Conservation (phyloP, 2,797 vertebrate genomes). For the Poliocrania exsul region DNA sequence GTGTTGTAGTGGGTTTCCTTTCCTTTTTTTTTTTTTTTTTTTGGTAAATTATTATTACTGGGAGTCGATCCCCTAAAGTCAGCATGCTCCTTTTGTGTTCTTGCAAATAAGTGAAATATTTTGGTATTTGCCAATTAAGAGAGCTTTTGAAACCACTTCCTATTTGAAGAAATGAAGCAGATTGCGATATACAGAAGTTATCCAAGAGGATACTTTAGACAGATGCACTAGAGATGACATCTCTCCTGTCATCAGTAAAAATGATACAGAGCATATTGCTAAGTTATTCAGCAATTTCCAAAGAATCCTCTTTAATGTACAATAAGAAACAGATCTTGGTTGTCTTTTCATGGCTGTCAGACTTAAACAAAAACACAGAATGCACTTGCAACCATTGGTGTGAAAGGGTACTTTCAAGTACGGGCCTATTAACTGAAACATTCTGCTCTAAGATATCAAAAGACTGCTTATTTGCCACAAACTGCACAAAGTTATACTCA, state of each 20-base stretch:
- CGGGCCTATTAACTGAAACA: constrained; percentile 54
- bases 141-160: not conserved
- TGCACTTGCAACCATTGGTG: constrained; percentile 44
- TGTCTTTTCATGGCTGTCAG: constrained; percentile 55
- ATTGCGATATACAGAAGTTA: not conserved
- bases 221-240: constrained; percentile 57
- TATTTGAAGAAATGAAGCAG: constrained; percentile 18
- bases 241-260: constrained; percentile 60
- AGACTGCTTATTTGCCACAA: constrained; percentile 41
- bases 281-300: constrained; percentile 60
- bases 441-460: constrained; percentile 63
- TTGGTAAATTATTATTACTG: not conserved
- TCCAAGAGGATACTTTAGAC: constrained; percentile 52
- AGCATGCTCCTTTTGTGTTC: not conserved
- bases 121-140: not conserved
- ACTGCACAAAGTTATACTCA: constrained; percentile 56
- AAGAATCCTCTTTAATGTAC: constrained; percentile 58
- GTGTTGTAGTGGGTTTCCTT: not conserved
- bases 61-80: not conserved
- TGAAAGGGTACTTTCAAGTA: constrained; percentile 42
- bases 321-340: constrained; percentile 70
- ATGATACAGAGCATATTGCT: constrained; percentile 65
- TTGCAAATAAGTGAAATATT: not conserved
- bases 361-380: constrained; percentile 51
- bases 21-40: not conserved